These are phyloP conservation scores for Protosalanx chinensis DNA, from an alignment of 2,797 vertebrate species.

Conservation along the genomic window DNA sequence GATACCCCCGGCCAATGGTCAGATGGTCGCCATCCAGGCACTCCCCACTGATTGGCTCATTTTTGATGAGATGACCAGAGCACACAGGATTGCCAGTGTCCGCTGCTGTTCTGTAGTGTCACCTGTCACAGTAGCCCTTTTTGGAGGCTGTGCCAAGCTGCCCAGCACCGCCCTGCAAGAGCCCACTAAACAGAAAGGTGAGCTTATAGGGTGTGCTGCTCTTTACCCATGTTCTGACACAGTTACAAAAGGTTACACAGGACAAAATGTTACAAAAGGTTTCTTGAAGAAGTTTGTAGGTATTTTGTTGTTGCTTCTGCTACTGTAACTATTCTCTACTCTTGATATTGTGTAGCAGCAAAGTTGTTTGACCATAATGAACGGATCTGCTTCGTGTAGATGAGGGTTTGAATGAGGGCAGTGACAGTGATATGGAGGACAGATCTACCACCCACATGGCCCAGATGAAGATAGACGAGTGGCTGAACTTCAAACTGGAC, in stretches of 20 bases:
- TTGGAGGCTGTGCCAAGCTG: conserved; percentile 82
- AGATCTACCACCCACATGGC: conserved; percentile 61
- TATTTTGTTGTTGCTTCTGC: no score
- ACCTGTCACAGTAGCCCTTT: conserved; percentile 80
- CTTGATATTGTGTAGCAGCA: no score
- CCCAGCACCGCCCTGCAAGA: conserved; percentile 77
- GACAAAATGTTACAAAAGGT: no score
- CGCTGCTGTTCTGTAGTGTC: conserved; percentile 88
- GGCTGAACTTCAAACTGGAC: conserved; percentile 84
- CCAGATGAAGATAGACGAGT: conserved; percentile 84
- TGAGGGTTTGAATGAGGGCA: conserved; percentile 70
- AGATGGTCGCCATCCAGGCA: conserved; percentile 70
- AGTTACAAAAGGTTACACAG: no score
- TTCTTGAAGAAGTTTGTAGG: no score
- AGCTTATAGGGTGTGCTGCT: background rate
- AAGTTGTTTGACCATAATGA: no score
- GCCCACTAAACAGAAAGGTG: conserved; percentile 65
- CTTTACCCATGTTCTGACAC: no score
- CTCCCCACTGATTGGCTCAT: conserved; percentile 92
- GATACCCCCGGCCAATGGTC: conserved; percentile 77
- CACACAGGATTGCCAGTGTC: conserved; percentile 85
- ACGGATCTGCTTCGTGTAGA: conserved; percentile 45
- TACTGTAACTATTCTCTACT: no score
- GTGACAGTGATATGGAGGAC: conserved; percentile 88
- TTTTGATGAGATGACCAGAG: conserved; percentile 91